Evolutionary conservation across 2,113 vertebrate genomes (phyloP), one percentile per base, ranked within the genome.

Genomic region (Limnothrissa miodon): DNA sequence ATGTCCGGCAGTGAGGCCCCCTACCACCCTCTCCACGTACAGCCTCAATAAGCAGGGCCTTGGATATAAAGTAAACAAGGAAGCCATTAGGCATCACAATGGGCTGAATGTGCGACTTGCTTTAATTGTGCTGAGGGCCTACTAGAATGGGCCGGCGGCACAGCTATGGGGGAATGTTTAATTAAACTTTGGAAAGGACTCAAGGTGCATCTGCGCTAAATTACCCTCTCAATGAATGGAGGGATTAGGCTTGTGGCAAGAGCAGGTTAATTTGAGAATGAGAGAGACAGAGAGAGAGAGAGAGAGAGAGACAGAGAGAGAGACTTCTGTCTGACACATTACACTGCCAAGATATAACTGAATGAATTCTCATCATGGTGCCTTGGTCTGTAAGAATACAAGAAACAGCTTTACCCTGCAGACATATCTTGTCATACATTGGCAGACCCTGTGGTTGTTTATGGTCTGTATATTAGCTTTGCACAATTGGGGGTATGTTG

Each of bases 101-200:
- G 59, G 79, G 44, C 83, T 87, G 81, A 86, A 89, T 87, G 82
- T 53, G 80, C 15, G 83, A 15, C 78, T 79, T 66, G 82, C 78
- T 81, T 85, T 82, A 87, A 33, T 88, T 88, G 81, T 86, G 82
- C 45, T 42, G 45, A 29, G 59, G 78, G 82, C 85, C 82, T 78
- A 83, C 80, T 80, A 86, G 83, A 78, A 80, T 79, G 78, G 81
- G 78, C 82, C 81, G 78, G 79, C 83, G 84, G 82, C 81, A 81
- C 84, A 81, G 84, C 85, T 83, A 74, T 83, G 83, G 86, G 85
- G 86, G 83, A 80, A 82, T 86, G 86, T 89, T 90, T 89, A 90
- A 90, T 89, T 90, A 87, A 88, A 90, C 86, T 90, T 87, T 89
- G 85, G 82, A 87, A 88, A 89, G 82, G 82, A 74, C 84, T 89